These are phyloP conservation scores for Terrapene triunguis DNA, from an alignment of 2,113 vertebrate genomes.

Conservation along the genomic window DNA sequence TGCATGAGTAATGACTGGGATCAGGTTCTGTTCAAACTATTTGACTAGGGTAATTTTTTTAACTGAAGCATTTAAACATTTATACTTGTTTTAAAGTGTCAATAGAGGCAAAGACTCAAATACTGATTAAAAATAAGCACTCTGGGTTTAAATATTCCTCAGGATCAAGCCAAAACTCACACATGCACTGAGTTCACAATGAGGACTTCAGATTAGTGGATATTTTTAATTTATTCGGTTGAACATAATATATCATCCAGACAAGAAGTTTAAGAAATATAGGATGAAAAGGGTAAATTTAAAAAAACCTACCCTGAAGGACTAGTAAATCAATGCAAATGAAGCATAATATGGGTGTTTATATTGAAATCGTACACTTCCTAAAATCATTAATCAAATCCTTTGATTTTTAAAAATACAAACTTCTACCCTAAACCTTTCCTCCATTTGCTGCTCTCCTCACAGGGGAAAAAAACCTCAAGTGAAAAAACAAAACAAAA, in stretches of 20 bases:
- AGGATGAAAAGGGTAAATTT: neutral
- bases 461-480: neutral
- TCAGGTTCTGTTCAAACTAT: neutral
- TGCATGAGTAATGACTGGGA: neutral
- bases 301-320: neutral
- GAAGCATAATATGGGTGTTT: neutral
- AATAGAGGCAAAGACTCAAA: neutral
- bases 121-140: neutral
- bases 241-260: neutral
- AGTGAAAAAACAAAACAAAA: neutral
- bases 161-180: neutral
- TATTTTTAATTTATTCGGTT: neutral
- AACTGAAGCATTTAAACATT: neutral
- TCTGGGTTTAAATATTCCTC: neutral
- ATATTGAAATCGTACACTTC: neutral
- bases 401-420: rapidly evolving
- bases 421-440: neutral
- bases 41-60: neutral
- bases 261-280: neutral
- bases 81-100: neutral
- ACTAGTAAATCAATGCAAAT: neutral
- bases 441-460: neutral
- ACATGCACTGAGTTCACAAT: neutral
- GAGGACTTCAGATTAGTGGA: neutral
- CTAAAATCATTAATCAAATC: neutral